A percentile compares a stretch with the other conserved stretches of the same genome.
Evolutionary conservation across 2,888 invertebrate genomes (phyloP).

Genomic region (Scaptomyza cyrtandrae): DNA sequence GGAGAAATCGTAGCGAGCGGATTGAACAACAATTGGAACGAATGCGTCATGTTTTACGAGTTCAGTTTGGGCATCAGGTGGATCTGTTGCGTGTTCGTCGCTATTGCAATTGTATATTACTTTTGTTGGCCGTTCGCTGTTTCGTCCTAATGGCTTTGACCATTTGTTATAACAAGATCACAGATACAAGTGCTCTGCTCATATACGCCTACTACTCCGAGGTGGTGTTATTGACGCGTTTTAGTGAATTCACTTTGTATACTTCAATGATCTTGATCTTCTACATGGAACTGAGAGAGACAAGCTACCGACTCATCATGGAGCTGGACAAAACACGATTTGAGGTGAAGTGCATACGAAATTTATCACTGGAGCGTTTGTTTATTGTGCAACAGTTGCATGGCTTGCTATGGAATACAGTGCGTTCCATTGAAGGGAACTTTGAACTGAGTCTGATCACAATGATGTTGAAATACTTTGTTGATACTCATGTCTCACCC

Average conservation of each 20-base stretch:
- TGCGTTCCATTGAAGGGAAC: slow-evolving; percentile 64
- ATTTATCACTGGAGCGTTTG: slow-evolving; percentile 36
- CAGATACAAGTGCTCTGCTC: slow-evolving; percentile 13
- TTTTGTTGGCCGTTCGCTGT: background rate
- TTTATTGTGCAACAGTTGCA: slow-evolving; percentile 64
- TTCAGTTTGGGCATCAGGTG: slow-evolving; percentile 42
- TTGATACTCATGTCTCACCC: slow-evolving; percentile 64
- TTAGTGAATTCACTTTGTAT: slow-evolving; percentile 67
- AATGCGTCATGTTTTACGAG: slow-evolving; percentile 32
- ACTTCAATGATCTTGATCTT: slow-evolving; percentile 43
- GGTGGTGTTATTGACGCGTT: slow-evolving; percentile 54
- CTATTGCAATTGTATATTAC: slow-evolving; percentile 42
- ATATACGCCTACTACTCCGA: slow-evolving; percentile 66
- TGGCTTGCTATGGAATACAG: slow-evolving; percentile 54
- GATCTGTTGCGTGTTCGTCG: slow-evolving; percentile 31
- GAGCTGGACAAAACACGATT: slow-evolving; percentile 50
- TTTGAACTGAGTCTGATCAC: slow-evolving; percentile 62
- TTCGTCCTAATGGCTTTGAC: background rate
- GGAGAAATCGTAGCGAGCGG: slow-evolving; percentile 44
- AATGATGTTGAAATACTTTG: slow-evolving; percentile 61
- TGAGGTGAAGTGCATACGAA: slow-evolving; percentile 33
- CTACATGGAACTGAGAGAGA: slow-evolving; percentile 51
- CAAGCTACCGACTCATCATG: slow-evolving; percentile 13
- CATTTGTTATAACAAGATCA: slow-evolving; percentile 1
- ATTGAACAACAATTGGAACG: slow-evolving; percentile 51